Base-by-base conservation (phyloP, 2,113 vertebrate species). In the Hiodon alosoides region DNA sequence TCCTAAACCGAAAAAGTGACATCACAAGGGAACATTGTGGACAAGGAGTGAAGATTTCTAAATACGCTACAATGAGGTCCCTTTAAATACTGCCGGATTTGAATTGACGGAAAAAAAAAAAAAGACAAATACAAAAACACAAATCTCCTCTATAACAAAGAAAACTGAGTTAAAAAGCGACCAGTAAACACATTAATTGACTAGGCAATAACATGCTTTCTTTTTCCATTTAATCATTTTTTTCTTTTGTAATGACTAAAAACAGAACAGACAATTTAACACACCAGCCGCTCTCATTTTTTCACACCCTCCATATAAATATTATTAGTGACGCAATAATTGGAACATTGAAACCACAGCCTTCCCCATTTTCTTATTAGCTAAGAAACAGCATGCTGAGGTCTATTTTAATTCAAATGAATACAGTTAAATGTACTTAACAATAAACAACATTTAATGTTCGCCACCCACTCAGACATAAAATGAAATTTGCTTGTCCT, bases 1-100 rank as follows among this genome's bases (percentile, higher is more conserved):
- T 79, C 76, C 67, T 85, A 86, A 87, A 70, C 10, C 59, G 51
- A 80, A 84, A 81, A 70, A 79, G 67, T 76, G 83, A 84, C 84
- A 85, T 84, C 84, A 85, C 67, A 78, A 48, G 69, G 58, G 76
- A 75, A 80, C 7, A 72, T 5, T 72, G 71, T 74, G 7, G 57
- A 73, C 16, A 71, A 52, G 66, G 83, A 85, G 81, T 3, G 75
- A 47, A 2, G 76, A 69, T 78, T 84, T 76, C 57, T 71, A 62
- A 79, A 76, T 48, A 67, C 31, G 53, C 76, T 61, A 76, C 16
- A 79, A 77, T 76, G 69, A 75, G 73, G 78, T 70, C 64, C 77
- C 67, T 81, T 71, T 79, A 62, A 76, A 68, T 31, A 31, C 31
- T 31, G 31, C 31, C 31, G 31, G 2, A 77, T 51, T 47, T 54